Evolutionary conservation across 2,113 vertebrate species (phyloP).

Genomic region (Strigops habroptila): DNA sequence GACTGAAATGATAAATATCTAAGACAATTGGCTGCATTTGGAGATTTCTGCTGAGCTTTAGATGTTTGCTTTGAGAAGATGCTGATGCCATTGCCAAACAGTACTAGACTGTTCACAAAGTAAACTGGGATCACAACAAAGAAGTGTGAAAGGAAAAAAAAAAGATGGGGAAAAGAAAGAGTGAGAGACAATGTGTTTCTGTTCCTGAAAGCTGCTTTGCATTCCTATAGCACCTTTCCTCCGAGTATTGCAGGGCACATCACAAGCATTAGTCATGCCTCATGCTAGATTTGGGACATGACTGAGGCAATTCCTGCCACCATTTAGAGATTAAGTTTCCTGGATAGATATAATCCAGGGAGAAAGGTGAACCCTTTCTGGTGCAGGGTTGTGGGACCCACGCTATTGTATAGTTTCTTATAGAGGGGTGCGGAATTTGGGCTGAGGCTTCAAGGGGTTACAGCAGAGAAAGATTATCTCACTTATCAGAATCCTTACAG

Average conservation of each 20-base stretch:
- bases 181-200: neutral
- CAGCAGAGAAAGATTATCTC: neutral
- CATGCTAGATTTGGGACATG: neutral
- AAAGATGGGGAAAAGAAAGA: neutral
- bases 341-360: neutral
- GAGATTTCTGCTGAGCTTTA: neutral
- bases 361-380: neutral
- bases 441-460: neutral
- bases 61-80: neutral
- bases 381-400: neutral
- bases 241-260: neutral
- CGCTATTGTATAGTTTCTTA: neutral
- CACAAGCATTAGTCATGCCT: neutral
- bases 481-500: neutral
- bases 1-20: neutral
- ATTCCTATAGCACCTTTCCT: neutral
- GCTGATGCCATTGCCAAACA: neutral
- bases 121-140: neutral
- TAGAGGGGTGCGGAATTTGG: neutral
- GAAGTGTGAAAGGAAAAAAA: neutral
- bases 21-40: neutral
- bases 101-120: neutral
- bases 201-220: neutral
- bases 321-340: neutral
- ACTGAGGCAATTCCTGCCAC: neutral